Conservation (phyloP, 2,888 invertebrate genomes). For the Spodoptera exigua region DNA sequence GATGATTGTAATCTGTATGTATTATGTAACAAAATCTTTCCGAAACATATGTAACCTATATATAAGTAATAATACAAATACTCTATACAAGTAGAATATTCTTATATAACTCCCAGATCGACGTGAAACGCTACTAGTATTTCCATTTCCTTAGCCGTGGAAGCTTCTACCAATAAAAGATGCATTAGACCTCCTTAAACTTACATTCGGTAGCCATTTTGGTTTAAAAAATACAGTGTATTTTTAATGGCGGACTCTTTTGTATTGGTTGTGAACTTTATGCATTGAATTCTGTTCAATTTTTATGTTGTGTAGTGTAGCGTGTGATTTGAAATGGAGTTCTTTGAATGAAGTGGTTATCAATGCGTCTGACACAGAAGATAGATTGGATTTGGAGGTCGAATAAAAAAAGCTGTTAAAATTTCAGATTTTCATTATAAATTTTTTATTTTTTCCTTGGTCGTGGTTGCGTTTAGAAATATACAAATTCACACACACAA, state of each 20-base stretch:
- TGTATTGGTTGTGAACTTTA: constrained; percentile 1
- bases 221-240: constrained; percentile 26
- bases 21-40: too few species aligned
- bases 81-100: constrained; percentile 1
- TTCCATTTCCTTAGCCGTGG: constrained; percentile 20
- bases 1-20: too few species aligned
- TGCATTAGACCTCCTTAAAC: constrained; percentile 40
- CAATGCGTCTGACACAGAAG: too few species aligned
- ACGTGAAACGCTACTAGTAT: constrained; percentile 23
- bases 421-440: too few species aligned
- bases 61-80: too few species aligned
- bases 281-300: not conserved
- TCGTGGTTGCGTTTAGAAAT: too few species aligned
- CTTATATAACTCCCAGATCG: constrained; percentile 1
- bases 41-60: too few species aligned
- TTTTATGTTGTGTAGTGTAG: not conserved
- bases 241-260: constrained; percentile 10
- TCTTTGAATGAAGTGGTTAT: too few species aligned
- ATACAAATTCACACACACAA: too few species aligned
- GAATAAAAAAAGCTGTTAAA: too few species aligned
- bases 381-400: not conserved
- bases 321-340: not conserved
- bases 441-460: too few species aligned
- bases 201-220: constrained; percentile 34
- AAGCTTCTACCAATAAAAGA: constrained; percentile 40